Evolutionary conservation across 64 coral and sea anemone genomes (phyloP), one percentile per base, ranked within the genome.

Genomic region (Actinia tenebrosa): DNA sequence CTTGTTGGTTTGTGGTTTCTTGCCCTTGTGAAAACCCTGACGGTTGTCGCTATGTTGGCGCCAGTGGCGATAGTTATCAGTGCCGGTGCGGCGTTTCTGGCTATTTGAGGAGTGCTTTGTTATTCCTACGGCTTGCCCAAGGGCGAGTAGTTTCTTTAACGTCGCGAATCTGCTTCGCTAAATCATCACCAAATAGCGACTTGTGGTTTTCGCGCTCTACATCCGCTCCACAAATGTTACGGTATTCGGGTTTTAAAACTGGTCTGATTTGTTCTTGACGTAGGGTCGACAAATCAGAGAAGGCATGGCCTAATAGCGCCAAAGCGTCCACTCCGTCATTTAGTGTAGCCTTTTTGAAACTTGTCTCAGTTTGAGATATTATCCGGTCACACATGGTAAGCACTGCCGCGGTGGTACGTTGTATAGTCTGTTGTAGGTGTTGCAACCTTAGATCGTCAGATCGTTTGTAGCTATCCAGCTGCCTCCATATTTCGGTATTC

Each of bases 81-180:
- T 37, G 30, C 53, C 64, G n/a, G 45, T 16, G 10, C 42, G 78
- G 6, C 78, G 78, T 52, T 80, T 80, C 42, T 47, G 45, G 43
- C 15, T 44, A 42, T 45, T 3, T 45, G 78, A 45, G 78, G 44
- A 80, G 15, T 71, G 37, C 26, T 77, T 68, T 25, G 61, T 5
- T 25, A 53, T 10, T 19, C 86, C 66, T 0, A 87, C 30, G 30
- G 30, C 30, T 37, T 37, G 30, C 30, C 30, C 30, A 37, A 37
- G 30, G 30, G 86, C 68, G 86, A 6, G 44, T 77, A 3, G 86
- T 77, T 45, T 77, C 86, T 50, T 87, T 87, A 3, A 46, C 86
- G 53, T 87, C 86, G 3, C 86, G 63, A 27, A 87, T 77, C 55
- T 87, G 86, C 18, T 77, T 87, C 3, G 86, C 86, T 5, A 87